Evolutionary conservation across 2,888 invertebrate species (phyloP).

Genomic region (Choreutis nemorana): DNA sequence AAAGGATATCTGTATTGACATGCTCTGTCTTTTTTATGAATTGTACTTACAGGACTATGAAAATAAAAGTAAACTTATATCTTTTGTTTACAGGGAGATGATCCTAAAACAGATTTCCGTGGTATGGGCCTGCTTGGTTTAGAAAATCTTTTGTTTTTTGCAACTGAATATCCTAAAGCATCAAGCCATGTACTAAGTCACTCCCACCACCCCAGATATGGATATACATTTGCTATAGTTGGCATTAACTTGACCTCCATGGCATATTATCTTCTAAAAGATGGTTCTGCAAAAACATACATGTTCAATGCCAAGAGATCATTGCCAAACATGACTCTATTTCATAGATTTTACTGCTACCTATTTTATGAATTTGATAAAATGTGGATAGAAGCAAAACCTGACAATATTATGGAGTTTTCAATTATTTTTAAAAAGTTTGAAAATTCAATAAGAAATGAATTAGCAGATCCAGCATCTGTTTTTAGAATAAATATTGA

Average conservation of each 20-base stretch:
- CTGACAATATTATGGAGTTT: slow-evolving; percentile 96
- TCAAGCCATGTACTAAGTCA: slow-evolving; percentile 86
- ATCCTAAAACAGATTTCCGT: slow-evolving; percentile 97
- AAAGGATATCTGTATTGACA: neutral
- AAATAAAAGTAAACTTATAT: slow-evolving; percentile 1
- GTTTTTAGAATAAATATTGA: slow-evolving; percentile 83
- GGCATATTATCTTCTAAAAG: slow-evolving; percentile 81
- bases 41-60: no score
- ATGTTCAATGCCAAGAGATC: slow-evolving; percentile 83
- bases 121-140: slow-evolving; percentile 97
- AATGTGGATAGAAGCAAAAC: slow-evolving; percentile 92
- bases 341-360: slow-evolving; percentile 94
- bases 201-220: slow-evolving; percentile 88
- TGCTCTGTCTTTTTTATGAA: no score
- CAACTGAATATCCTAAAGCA: slow-evolving; percentile 78
- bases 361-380: slow-evolving; percentile 94
- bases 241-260: slow-evolving; percentile 96
- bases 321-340: slow-evolving; percentile 74
- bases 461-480: slow-evolving; percentile 73
- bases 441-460: slow-evolving; percentile 74
- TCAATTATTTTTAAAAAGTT: slow-evolving; percentile 86
- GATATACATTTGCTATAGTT: slow-evolving; percentile 89
- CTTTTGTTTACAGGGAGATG: slow-evolving; percentile 78
- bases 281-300: slow-evolving; percentile 87
- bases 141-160: slow-evolving; percentile 90